phyloP scores from a whole-genome alignment of 2,797 vertebrate genomes.

The Alosa sapidissima region DNA sequence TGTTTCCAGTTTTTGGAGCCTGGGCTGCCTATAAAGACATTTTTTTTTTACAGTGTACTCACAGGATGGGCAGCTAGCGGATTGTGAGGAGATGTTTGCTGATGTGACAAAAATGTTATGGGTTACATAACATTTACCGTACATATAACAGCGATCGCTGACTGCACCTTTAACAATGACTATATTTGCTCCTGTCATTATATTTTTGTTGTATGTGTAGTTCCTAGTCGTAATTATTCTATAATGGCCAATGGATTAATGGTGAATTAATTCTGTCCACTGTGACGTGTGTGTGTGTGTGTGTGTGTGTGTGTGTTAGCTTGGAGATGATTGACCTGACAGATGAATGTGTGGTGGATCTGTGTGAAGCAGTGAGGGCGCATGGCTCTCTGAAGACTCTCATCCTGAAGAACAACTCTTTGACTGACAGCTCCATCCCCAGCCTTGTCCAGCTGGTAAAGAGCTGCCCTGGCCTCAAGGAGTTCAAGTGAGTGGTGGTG shows the following conservation, averaged over 20 bases:
- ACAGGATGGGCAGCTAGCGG: too few species aligned
- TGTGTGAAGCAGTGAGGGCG: slow-evolving; percentile 68
- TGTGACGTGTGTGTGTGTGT: slow-evolving; percentile 20
- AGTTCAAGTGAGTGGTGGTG: slow-evolving; percentile 63
- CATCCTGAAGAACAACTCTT: slow-evolving; percentile 80
- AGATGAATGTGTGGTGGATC: slow-evolving; percentile 63
- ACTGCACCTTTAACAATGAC: background rate
- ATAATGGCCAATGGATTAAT: background rate
- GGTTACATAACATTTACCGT: too few species aligned
- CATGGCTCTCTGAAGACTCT: slow-evolving; percentile 73
- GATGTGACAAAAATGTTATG: too few species aligned
- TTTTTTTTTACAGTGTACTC: too few species aligned
- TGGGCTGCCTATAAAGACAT: too few species aligned
- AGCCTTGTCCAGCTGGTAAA: slow-evolving; percentile 60
- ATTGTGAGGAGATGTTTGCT: too few species aligned
- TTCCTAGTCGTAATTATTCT: background rate
- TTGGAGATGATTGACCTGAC: slow-evolving; percentile 79
- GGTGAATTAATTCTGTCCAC: background rate
- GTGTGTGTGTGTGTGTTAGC: slow-evolving; percentile 57
- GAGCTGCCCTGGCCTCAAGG: slow-evolving; percentile 57
- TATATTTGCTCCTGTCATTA: background rate
- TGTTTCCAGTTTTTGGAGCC: too few species aligned
- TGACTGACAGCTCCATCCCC: slow-evolving; percentile 70
- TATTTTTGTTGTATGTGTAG: background rate
- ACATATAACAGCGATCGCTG: too few species aligned